Base-by-base conservation (phyloP, 2,888 invertebrate species). In the Platerodrilus igneus region DNA sequence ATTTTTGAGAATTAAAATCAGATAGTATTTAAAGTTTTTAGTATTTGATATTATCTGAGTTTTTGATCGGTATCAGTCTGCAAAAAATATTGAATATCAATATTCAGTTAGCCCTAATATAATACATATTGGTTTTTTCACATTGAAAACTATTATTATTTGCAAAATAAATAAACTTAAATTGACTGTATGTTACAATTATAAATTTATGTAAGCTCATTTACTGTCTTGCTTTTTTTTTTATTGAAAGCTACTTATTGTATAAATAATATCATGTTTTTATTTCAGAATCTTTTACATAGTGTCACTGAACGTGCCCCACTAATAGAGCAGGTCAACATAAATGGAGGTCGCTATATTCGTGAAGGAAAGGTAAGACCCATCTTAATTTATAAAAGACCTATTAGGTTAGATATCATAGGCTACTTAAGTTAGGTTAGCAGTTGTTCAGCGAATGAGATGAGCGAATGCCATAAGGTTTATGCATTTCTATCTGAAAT, bases 311-410 rank as follows among this genome's bases (percentile, higher is more conserved):
- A 96, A 72, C 82, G 91, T 66, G 91, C 89, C 56, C 88, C 90
- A 60, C 86, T 87, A 69, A 90, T 99, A 64, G 96, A 97, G 70
- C 86, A 88, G 65, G 90, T 95, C 65, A 96, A 96, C 75, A 78
- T 87, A 57, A 89, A 90, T 61, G 96, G 96, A 62, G 95, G 94
- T 57, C 81, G 91, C 68, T 90, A 87, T 71, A 93, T 97, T 63
- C 81, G 94, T 52, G 96, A 96, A 76, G 95, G 95, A 61, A 95
- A 95, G 93, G 95, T 96, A 85, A 82, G n/a, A n/a, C n/a, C n/a
- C n/a, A n/a, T n/a, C n/a, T n/a, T n/a, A n/a, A n/a, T n/a, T n/a
- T n/a, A n/a, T n/a, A n/a, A n/a, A n/a, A n/a, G n/a, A n/a, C n/a
- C n/a, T n/a, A 8, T 19, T 22, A 11, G 22, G 22, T 22, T 22